Conservation (phyloP, 2,888 invertebrate species). For the Rosalia funebris region DNA sequence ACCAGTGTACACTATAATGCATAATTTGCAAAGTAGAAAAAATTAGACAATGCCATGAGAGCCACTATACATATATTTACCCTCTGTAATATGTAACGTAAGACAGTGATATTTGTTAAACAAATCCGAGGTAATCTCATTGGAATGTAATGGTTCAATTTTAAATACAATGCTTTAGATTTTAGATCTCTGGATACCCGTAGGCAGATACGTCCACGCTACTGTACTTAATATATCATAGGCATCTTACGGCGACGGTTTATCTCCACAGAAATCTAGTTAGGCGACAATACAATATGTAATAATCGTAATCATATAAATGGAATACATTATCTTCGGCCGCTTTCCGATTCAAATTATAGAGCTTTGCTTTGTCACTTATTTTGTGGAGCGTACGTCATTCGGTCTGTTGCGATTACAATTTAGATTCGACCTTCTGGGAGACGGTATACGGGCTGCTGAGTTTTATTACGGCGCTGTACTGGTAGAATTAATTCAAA, state of each 20-base stretch:
- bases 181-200: slow-evolving; percentile 41
- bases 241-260: slow-evolving; percentile 34
- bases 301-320: slow-evolving; percentile 54
- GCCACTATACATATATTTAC: too few relatives aligned
- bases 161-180: slow-evolving; percentile 43
- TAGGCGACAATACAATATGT: slow-evolving; percentile 51
- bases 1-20: too few relatives aligned
- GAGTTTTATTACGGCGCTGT: slow-evolving; percentile 8
- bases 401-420: slow-evolving; percentile 22
- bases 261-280: slow-evolving; percentile 43
- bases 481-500: neutral
- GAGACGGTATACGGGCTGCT: slow-evolving; percentile 9
- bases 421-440: slow-evolving; percentile 28
- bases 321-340: slow-evolving; percentile 46
- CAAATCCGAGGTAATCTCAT: slow-evolving; percentile 32
- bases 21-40: too few relatives aligned
- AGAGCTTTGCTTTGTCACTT: slow-evolving; percentile 25
- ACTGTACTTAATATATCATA: slow-evolving; percentile 48
- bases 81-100: too few relatives aligned
- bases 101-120: too few relatives aligned
- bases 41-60: too few relatives aligned
- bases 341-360: slow-evolving; percentile 46
- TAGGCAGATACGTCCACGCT: slow-evolving; percentile 44
- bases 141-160: slow-evolving; percentile 36
- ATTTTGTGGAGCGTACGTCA: slow-evolving; percentile 17